Conservation (phyloP, 2,113 vertebrate genomes). For the Candoia aspera region DNA sequence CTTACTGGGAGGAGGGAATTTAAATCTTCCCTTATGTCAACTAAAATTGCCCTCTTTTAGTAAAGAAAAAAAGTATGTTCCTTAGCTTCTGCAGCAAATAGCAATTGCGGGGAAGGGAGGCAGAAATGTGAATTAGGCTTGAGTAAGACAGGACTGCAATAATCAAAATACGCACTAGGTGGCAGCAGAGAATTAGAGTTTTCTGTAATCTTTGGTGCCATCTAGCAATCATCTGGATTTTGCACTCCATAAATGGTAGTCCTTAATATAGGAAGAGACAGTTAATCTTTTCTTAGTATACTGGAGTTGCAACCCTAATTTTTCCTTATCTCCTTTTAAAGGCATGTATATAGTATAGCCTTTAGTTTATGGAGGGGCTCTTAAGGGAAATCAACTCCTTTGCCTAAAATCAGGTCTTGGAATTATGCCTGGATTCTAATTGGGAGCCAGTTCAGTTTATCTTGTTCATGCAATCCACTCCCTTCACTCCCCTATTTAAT, state of each 20-base stretch:
- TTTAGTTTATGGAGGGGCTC: neutral
- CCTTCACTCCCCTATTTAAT: neutral
- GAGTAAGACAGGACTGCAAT: neutral
- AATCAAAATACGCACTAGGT: neutral
- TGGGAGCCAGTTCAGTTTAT: neutral
- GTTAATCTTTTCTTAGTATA: neutral
- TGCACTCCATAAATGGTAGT: neutral
- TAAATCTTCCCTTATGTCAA: no score
- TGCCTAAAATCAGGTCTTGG: neutral
- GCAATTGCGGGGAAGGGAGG: no score
- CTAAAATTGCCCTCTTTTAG: no score
- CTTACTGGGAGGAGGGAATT: neutral
- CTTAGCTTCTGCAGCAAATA: no score
- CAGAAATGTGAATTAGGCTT: no score
- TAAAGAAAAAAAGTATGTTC: no score
- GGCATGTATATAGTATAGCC: neutral
- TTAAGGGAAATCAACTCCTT: neutral
- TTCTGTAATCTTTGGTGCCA: neutral
- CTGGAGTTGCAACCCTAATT: neutral
- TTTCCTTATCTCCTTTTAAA: neutral
- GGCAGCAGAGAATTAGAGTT: neutral
- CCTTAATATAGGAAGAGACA: neutral
- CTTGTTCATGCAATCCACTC: neutral
- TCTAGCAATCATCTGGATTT: neutral
- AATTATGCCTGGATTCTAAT: neutral